These are phyloP conservation scores for Calliphora vomitoria DNA, from an alignment of 2,888 invertebrate species.

Conservation along the genomic window DNA sequence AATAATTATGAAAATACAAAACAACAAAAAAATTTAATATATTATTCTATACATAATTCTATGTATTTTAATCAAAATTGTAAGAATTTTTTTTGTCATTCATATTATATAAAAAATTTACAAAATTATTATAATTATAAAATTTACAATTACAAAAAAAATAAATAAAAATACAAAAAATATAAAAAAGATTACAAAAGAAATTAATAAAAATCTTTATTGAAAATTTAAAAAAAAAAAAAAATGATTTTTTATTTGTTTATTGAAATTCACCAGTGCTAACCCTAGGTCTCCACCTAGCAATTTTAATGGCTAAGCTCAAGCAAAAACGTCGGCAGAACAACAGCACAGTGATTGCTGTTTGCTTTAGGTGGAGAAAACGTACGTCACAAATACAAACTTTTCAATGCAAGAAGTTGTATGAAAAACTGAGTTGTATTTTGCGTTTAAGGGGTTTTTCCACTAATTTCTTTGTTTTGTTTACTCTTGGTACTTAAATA, in stretches of 20 bases:
- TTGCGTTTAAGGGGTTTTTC: too few relatives aligned
- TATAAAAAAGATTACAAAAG: constrained; percentile 76
- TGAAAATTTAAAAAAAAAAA: constrained; percentile 74
- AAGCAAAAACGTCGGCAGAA: too few relatives aligned
- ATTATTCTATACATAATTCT: constrained; percentile 80
- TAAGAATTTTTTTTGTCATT: constrained; percentile 74
- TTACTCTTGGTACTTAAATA: too few relatives aligned
- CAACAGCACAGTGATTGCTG: too few relatives aligned
- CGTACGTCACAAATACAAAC: too few relatives aligned
- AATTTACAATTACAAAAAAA: constrained; percentile 80
- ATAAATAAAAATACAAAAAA: constrained; percentile 76
- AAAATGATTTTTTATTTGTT: constrained; percentile 50
- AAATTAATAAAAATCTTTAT: constrained; percentile 79
- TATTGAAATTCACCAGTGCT: background rate
- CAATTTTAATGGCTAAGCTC: too few relatives aligned
- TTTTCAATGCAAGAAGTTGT: too few relatives aligned
- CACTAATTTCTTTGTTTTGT: too few relatives aligned
- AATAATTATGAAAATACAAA: constrained; percentile 37
- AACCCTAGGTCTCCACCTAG: too few relatives aligned
- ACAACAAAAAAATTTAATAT: constrained; percentile 76
- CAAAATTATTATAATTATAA: constrained; percentile 83
- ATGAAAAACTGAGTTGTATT: too few relatives aligned
- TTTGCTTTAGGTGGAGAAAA: too few relatives aligned
- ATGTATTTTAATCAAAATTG: constrained; percentile 83
- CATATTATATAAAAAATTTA: constrained; percentile 83